Percentiles rank a stretch among this genome's conserved stretches.
Conservation (phyloP, 2,888 invertebrate species). For the Pilophorus perplexus region DNA sequence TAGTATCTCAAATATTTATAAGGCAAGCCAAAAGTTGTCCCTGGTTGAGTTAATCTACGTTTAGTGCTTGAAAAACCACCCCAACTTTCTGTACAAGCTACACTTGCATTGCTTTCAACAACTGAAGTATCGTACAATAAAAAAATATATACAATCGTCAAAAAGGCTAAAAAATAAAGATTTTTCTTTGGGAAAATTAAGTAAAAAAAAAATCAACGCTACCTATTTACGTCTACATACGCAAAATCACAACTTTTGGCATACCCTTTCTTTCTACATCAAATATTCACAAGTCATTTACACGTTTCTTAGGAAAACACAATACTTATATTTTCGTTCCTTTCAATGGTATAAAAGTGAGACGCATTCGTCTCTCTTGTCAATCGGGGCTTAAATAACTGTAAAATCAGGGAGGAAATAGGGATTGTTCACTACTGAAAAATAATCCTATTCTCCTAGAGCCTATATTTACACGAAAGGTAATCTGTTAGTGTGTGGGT, state of each 20-base stretch:
- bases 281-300: constrained; percentile 37
- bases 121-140: constrained; percentile 28
- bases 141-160: constrained; percentile 34
- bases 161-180: constrained; percentile 24
- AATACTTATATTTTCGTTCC: no score
- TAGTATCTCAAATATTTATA: constrained; percentile 16
- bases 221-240: constrained; percentile 18
- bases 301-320: constrained; percentile 22
- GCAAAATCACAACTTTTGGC: constrained; percentile 32
- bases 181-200: constrained; percentile 32
- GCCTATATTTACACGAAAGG: constrained; percentile 39
- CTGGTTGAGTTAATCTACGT: background rate
- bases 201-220: constrained; percentile 37
- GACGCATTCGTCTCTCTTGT: no score
- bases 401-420: constrained; percentile 1
- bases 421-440: background rate
- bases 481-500: constrained; percentile 29
- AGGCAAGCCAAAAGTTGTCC: constrained; percentile 32
- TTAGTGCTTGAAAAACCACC: background rate
- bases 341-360: no score
- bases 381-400: no score
- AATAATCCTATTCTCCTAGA: constrained; percentile 40
- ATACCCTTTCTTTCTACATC: constrained; percentile 23
- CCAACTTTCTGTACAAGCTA: constrained; percentile 10
- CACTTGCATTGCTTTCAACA: constrained; percentile 23